Conservation (phyloP, 2,113 vertebrate genomes). For the Copsychus sechellarum region DNA sequence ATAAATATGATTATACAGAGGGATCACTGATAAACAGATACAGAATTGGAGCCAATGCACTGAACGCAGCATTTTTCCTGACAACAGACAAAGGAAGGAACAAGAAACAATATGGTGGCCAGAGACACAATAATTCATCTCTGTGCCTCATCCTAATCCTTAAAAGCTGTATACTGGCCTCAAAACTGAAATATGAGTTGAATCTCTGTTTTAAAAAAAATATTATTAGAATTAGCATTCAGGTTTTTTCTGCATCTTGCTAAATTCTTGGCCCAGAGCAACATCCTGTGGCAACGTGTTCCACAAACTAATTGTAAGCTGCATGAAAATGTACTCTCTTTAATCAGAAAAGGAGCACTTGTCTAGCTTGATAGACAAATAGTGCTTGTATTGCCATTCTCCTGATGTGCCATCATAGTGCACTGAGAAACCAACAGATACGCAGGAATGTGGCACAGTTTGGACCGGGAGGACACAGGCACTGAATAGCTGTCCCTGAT, state of each 20-base stretch:
- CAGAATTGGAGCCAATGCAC: neutral
- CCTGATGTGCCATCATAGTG: neutral
- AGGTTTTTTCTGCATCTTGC: neutral
- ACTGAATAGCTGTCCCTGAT: neutral
- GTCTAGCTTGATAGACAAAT: conserved; percentile 31
- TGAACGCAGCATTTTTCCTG: neutral
- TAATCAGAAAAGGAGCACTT: conserved; percentile 13
- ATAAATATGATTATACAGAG: neutral
- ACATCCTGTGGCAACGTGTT: conserved; percentile 6
- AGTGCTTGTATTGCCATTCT: conserved; percentile 22
- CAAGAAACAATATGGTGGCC: neutral
- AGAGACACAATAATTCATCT: neutral
- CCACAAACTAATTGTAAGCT: conserved; percentile 40
- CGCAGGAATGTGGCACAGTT: neutral
- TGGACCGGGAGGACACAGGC: neutral
- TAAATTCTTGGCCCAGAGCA: conserved; percentile 15
- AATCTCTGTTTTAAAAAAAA: conserved; percentile 1
- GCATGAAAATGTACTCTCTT: conserved; percentile 18
- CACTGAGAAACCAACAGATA: conserved; percentile 1
- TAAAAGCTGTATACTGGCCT: neutral
- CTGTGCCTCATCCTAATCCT: neutral
- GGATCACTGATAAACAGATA: neutral
- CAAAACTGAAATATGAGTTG: neutral
- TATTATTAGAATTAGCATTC: conserved; percentile 11
- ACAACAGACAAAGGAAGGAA: neutral